Conservation (phyloP, 92 coral and sea anemone species). For the Anthopleura xanthogrammica region DNA sequence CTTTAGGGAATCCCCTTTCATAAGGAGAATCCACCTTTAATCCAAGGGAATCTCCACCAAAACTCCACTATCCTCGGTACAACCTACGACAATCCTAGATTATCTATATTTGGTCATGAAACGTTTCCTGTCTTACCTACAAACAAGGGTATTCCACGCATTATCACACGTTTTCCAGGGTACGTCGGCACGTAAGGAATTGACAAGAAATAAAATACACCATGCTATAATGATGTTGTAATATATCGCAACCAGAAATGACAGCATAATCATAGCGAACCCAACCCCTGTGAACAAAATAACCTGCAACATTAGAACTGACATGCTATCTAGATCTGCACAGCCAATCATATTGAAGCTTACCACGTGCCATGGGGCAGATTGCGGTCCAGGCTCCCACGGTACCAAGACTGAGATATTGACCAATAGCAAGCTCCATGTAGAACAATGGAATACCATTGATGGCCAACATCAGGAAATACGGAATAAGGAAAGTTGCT, state of each 20-base stretch:
- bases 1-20: too few relatives aligned
- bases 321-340: not conserved
- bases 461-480: slow-evolving; percentile 36
- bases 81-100: too few relatives aligned
- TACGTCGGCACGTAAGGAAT: slow-evolving; percentile 64
- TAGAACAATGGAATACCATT: slow-evolving; percentile 61
- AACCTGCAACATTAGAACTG: not conserved
- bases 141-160: slow-evolving; percentile 56
- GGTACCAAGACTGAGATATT: slow-evolving; percentile 47
- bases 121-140: slow-evolving; percentile 30
- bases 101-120: too few relatives aligned
- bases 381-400: slow-evolving; percentile 56
- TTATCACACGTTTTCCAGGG: slow-evolving; percentile 69
- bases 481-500: slow-evolving; percentile 55
- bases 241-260: slow-evolving; percentile 60
- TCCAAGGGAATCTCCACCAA: too few relatives aligned
- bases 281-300: not conserved
- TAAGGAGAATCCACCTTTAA: too few relatives aligned
- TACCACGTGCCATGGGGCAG: slow-evolving; percentile 52
- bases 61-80: too few relatives aligned
- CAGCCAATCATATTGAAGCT: not conserved
- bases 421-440: slow-evolving; percentile 62
- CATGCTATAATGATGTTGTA: slow-evolving; percentile 70
- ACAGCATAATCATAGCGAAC: slow-evolving; percentile 18
- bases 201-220: slow-evolving; percentile 60